These are phyloP conservation scores for Ophiodon elongatus DNA, from an alignment of 2,113 vertebrate genomes.

Conservation along the genomic window DNA sequence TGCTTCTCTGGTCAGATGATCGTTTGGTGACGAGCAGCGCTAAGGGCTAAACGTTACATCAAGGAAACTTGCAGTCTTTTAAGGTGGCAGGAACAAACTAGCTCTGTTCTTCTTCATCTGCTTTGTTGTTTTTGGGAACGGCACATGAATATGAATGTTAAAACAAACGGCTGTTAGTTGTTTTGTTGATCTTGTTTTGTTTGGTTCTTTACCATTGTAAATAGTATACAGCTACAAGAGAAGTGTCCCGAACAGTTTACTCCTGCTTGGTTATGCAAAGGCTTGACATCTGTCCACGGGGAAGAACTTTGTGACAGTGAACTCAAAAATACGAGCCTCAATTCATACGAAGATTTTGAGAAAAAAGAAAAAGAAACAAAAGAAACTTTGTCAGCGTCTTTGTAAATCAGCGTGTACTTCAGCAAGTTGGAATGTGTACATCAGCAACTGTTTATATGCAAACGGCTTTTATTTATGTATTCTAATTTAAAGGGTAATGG, in stretches of 20 bases:
- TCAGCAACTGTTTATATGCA: conserved; percentile 78
- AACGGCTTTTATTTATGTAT: conserved; percentile 83
- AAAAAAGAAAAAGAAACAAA: conserved; percentile 21
- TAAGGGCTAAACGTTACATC: conserved; percentile 58
- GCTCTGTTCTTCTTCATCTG: conserved; percentile 32
- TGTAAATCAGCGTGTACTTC: conserved; percentile 64
- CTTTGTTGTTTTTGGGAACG: not conserved
- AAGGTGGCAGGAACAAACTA: conserved; percentile 38
- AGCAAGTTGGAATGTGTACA: conserved; percentile 74
- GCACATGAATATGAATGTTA: conserved; percentile 75
- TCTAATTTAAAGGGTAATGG: conserved; percentile 79
- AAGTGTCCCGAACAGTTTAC: conserved; percentile 45
- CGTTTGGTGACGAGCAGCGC: conserved; percentile 40
- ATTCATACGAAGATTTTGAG: conserved; percentile 60
- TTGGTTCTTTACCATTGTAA: conserved; percentile 67
- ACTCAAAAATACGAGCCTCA: conserved; percentile 39
- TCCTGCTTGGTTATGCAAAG: conserved; percentile 73
- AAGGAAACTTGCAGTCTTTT: conserved; percentile 38
- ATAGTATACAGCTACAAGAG: conserved; percentile 60
- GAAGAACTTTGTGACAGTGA: conserved; percentile 30
- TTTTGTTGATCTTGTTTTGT: conserved; percentile 49
- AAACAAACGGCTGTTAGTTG: conserved; percentile 56
- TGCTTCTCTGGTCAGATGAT: conserved; percentile 28
- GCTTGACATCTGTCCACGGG: conserved; percentile 47
- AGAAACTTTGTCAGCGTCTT: conserved; percentile 43